phyloP scores from a whole-genome alignment of 2,888 invertebrate genomes.

The Caprella mutica region DNA sequence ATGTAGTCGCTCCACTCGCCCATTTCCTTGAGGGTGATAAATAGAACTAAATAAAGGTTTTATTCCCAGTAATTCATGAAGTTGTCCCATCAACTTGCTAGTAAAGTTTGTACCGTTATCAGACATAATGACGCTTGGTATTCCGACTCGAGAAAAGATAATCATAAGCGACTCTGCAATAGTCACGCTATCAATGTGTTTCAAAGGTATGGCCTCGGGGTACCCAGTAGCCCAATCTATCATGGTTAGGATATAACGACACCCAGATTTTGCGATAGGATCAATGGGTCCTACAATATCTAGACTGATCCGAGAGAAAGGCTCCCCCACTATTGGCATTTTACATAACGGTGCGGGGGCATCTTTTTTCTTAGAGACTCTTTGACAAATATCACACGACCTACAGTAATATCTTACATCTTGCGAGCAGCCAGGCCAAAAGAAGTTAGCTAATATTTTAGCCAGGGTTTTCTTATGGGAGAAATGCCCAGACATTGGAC shows the following conservation, averaged over 20 bases:
- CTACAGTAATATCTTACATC: too few species aligned
- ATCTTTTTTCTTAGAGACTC: too few species aligned
- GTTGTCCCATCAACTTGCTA: not conserved
- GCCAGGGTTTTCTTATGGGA: too few species aligned
- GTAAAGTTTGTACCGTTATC: not conserved
- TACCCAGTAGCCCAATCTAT: conserved; percentile 8
- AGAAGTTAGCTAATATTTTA: too few species aligned
- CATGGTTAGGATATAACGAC: conserved; percentile 6
- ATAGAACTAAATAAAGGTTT: conserved; percentile 5
- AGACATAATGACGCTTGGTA: not conserved
- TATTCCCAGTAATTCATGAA: conserved; percentile 1
- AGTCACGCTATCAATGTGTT: not conserved
- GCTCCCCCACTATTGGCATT: too few species aligned
- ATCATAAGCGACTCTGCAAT: not conserved
- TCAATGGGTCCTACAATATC: too few species aligned
- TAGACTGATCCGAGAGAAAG: too few species aligned
- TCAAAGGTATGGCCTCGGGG: conserved; percentile 7
- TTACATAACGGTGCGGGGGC: too few species aligned
- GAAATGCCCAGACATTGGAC: too few species aligned
- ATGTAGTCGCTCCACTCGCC: conserved; percentile 7
- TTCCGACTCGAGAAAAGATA: conserved; percentile 2
- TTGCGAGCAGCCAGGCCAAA: too few species aligned
- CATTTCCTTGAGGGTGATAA: conserved; percentile 7
- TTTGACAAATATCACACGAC: too few species aligned
- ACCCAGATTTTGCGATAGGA: too few species aligned